Evolutionary conservation across 2,797 vertebrate species (phyloP), one percentile per base, ranked within the genome.

Genomic region (Sebastiscus albofasciatus): DNA sequence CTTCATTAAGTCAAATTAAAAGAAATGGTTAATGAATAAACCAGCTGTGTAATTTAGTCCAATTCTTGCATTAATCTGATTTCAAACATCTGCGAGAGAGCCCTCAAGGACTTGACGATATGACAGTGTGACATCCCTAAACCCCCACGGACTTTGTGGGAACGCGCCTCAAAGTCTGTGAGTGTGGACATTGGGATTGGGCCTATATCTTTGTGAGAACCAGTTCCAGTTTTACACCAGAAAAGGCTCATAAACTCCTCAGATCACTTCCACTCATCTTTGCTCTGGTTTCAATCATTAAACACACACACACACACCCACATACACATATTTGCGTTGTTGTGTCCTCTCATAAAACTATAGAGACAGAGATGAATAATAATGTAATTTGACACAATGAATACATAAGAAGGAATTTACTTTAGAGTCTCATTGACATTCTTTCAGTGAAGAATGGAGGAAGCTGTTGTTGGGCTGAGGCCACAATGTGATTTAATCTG

Each of bases 261-360:
- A 31, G 56, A 82, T 85, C 71, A 60, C 39, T 80, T 74, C 62
- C 34, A 67, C 59, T 79, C 49, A 18, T 83, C 54, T 65, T 66
- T 67, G 56, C 6, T 68, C 55, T 77, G 78, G 26, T 75, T 83
- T 73, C 46, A 49, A 49, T 49, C 42, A 49, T 49, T 49, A 49
- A 49, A 49, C 42, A 49, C 42, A 46, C 42, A 46, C 29, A 31
- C 6, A 31, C 26, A 5, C 39, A 46, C 36, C 4, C 56, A 26
- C 42, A 3, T 16, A 49, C 42, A 49, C 16, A 49, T 20, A 49
- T 18, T 27, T 64, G n/a, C 11, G 6, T 62, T 33, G n/a, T 54
- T 52, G 31, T 46, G 34, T 52, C 69, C n/a, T n/a, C 4, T 24
- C 24, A 36, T 49, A 22, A 58, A 60, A 31, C 64, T 8, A 33